Evolutionary conservation across 37 sponge, comb jelly and placozoan genomes (phyloP).

Genomic region (Geodia barretti): DNA sequence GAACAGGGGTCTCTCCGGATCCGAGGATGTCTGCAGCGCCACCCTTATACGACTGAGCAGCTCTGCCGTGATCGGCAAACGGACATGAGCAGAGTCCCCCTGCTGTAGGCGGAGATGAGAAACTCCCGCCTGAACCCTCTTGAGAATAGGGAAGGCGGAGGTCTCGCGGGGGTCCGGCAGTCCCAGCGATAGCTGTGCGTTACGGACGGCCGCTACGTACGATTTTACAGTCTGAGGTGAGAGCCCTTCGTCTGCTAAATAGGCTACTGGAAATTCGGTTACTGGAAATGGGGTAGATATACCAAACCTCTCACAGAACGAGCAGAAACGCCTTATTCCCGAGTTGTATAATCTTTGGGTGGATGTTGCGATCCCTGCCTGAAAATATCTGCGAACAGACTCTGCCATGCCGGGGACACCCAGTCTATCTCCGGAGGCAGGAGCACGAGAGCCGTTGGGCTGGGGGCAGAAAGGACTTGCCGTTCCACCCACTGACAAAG

Average conservation of each 20-base stretch:
- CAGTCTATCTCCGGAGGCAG: constrained; percentile 30
- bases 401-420: constrained; percentile 22
- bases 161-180: constrained; percentile 7
- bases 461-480: background rate
- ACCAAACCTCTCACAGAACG: constrained; percentile 1
- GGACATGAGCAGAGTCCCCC: background rate
- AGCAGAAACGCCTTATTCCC: background rate
- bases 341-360: constrained; percentile 26
- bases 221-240: background rate
- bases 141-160: constrained; percentile 1
- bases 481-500: too few species aligned
- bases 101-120: too few species aligned
- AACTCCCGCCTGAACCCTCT: background rate
- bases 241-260: background rate
- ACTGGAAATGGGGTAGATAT: background rate
- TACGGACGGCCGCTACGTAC: background rate
- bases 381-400: background rate
- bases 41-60: background rate
- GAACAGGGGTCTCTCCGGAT: background rate
- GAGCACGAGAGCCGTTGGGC: background rate
- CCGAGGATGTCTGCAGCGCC: background rate
- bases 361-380: constrained; percentile 15
- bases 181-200: background rate
- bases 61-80: background rate
- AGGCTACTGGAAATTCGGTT: background rate